These are phyloP conservation scores for Tolypeutes matacus DNA, from an alignment of 2,797 vertebrate genomes.

Conservation along the genomic window DNA sequence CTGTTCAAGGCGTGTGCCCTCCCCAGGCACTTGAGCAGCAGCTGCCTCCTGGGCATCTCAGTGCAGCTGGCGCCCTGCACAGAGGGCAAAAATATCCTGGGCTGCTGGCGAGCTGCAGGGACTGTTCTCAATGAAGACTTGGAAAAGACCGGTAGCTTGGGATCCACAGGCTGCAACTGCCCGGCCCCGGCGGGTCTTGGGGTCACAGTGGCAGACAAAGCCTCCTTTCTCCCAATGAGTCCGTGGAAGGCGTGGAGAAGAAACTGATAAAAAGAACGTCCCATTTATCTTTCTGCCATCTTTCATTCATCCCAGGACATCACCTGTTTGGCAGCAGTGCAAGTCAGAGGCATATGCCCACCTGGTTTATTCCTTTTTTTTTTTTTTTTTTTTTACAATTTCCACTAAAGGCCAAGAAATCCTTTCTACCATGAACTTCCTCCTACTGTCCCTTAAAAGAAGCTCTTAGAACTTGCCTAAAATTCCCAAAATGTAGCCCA, in stretches of 20 bases:
- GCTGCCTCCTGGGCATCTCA: conserved; percentile 81
- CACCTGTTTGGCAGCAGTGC: background rate
- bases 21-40: conserved; percentile 79
- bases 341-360: background rate
- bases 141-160: conserved; percentile 62
- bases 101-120: conserved; percentile 77
- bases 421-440: background rate
- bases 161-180: conserved; percentile 78
- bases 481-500: background rate
- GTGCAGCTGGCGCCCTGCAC: conserved; percentile 74
- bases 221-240: conserved; percentile 83
- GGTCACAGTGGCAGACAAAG: conserved; percentile 84
- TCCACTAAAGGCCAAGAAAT: conserved; percentile 11
- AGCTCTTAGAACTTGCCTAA: background rate
- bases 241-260: background rate
- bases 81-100: conserved; percentile 83
- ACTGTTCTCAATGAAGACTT: conserved; percentile 83
- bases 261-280: background rate
- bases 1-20: conserved; percentile 76
- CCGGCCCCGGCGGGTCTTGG: conserved; percentile 64
- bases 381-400: background rate
- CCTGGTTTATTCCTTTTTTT: background rate
- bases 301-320: background rate
- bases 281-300: background rate
- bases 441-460: background rate